A percentile compares a stretch with the other conserved stretches of the same genome.
phyloP scores from a whole-genome alignment of 2,888 invertebrate species.

The Eudasyphora cyanicolor region DNA sequence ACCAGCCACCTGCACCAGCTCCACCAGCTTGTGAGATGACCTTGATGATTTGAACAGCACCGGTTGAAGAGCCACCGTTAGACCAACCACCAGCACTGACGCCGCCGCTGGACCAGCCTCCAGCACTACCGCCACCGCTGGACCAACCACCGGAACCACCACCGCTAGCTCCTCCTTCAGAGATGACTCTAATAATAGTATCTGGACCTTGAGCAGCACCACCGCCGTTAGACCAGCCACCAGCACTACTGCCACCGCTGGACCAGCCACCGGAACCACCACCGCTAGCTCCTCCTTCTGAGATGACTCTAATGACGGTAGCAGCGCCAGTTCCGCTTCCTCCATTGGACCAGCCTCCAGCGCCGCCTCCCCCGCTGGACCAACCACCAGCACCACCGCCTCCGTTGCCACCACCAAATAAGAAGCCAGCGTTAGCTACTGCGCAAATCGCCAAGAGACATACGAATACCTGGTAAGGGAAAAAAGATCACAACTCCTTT shows the following conservation, averaged over 20 bases:
- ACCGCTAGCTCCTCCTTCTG: constrained; percentile 41
- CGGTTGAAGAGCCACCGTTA: constrained; percentile 22
- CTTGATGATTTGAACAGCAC: constrained; percentile 48
- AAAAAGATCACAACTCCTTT: background rate
- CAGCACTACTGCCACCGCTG: background rate
- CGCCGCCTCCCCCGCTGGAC: constrained; percentile 42
- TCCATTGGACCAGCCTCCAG: no score
- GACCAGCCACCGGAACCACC: constrained; percentile 58
- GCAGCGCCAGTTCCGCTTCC: constrained; percentile 40
- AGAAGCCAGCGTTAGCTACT: constrained; percentile 59
- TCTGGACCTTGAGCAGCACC: background rate
- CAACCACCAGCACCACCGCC: constrained; percentile 35
- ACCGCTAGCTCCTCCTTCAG: background rate
- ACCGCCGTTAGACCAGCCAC: no score
- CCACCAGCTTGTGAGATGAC: constrained; percentile 45
- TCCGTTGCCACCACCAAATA: constrained; percentile 49
- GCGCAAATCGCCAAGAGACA: constrained; percentile 61
- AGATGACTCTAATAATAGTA: no score
- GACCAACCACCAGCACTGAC: constrained; percentile 37
- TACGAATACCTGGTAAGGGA: constrained; percentile 60
- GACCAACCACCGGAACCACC: constrained; percentile 3
- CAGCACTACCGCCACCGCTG: no score
- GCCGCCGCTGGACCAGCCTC: background rate
- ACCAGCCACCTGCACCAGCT: constrained; percentile 33
- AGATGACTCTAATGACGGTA: constrained; percentile 58